Conservation (phyloP, 2,888 invertebrate genomes). For the Epirrita christyi region DNA sequence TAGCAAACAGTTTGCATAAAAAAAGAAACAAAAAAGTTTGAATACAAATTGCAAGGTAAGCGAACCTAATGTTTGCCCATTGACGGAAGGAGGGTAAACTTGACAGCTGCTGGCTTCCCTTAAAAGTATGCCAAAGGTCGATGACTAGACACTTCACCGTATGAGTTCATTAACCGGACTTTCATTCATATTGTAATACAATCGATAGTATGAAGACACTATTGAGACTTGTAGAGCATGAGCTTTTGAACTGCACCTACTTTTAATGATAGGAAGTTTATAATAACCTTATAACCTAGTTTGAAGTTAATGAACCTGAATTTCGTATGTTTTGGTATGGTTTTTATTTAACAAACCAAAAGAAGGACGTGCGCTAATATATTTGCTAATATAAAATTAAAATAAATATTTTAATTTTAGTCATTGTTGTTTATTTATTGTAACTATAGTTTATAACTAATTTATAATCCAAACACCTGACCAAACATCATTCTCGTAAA, state of each 20-base stretch:
- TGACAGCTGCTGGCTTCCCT: slow-evolving; percentile 51
- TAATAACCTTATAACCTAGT: slow-evolving; percentile 3
- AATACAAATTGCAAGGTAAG: slow-evolving; percentile 13
- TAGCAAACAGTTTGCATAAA: neutral
- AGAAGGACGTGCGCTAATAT: too few relatives aligned
- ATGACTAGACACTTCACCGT: slow-evolving; percentile 49
- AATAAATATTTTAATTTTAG: too few relatives aligned
- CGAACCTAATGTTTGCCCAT: slow-evolving; percentile 50
- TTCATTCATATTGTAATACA: slow-evolving; percentile 48
- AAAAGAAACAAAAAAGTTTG: slow-evolving; percentile 1
- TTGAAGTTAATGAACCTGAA: slow-evolving; percentile 2
- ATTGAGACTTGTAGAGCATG: slow-evolving; percentile 17
- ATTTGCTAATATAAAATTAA: too few relatives aligned
- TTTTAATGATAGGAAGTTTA: neutral
- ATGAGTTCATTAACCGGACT: slow-evolving; percentile 45
- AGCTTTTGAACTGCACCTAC: neutral
- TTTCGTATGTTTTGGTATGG: too few relatives aligned
- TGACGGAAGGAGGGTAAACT: slow-evolving; percentile 59
- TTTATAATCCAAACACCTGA: too few relatives aligned
- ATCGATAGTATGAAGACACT: slow-evolving; percentile 42
- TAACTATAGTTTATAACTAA: too few relatives aligned
- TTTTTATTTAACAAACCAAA: too few relatives aligned
- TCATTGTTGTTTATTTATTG: too few relatives aligned
- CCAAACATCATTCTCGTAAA: too few relatives aligned
- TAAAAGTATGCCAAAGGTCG: slow-evolving; percentile 67